phyloP scores from a whole-genome alignment of 2,797 vertebrate genomes.

The Lithobates pipiens region DNA sequence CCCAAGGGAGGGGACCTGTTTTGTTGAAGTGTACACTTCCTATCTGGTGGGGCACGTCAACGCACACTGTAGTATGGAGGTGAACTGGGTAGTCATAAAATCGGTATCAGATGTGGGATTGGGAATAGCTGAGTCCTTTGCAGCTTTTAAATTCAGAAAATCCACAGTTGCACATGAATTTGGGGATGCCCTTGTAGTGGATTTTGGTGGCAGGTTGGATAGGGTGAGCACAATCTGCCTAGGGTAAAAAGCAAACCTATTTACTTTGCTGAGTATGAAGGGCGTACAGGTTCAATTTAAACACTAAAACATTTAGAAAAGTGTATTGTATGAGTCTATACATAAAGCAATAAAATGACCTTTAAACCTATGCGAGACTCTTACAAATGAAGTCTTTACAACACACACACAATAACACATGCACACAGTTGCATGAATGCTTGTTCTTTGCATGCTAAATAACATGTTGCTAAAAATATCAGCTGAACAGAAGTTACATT shows the following conservation, averaged over 20 bases:
- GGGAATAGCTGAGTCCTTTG: too few relatives aligned
- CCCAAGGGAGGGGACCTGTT: too few relatives aligned
- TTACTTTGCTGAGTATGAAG: too few relatives aligned
- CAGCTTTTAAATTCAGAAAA: not conserved
- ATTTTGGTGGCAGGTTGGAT: not conserved
- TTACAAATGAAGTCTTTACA: not conserved
- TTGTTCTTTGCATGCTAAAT: constrained; percentile 6
- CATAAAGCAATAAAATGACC: not conserved
- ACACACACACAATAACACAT: not conserved
- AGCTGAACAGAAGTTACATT: not conserved
- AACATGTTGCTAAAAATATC: constrained; percentile 8
- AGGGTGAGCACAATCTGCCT: too few relatives aligned
- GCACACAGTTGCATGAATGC: not conserved
- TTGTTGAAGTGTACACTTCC: too few relatives aligned
- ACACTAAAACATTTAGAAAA: not conserved
- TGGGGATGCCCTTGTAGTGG: too few relatives aligned
- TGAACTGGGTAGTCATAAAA: not conserved
- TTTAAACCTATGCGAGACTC: not conserved
- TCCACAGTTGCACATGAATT: not conserved
- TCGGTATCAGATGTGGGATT: too few relatives aligned
- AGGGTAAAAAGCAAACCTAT: too few relatives aligned
- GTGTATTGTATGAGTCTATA: too few relatives aligned
- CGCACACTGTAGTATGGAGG: not conserved
- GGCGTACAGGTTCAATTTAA: too few relatives aligned
- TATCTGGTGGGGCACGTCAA: not conserved